Evolutionary conservation across 2,113 vertebrate species (phyloP).

Genomic region (Phylloscopus whistleri): DNA sequence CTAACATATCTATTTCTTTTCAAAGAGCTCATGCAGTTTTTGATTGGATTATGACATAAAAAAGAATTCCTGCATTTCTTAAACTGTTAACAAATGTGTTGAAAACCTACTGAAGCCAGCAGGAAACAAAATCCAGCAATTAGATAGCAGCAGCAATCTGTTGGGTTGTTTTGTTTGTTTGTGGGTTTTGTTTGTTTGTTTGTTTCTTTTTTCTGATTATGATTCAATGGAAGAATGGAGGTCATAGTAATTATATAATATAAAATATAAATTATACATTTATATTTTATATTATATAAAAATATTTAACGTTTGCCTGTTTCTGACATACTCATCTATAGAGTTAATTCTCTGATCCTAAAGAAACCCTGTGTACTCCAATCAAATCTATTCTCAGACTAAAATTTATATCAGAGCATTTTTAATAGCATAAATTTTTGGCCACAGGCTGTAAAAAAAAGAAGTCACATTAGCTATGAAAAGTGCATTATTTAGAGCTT

Average conservation of each 20-base stretch:
- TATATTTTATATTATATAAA: neutral
- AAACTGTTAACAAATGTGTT: neutral
- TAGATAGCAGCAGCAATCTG: neutral
- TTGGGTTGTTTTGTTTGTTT: neutral
- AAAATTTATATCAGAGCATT: neutral
- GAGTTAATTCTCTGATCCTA: neutral
- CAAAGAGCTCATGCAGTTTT: neutral
- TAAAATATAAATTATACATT: too few species aligned
- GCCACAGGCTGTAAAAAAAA: neutral
- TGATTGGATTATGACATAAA: neutral
- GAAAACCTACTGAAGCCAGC: neutral
- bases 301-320: neutral
- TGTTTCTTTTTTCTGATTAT: neutral
- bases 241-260: neutral
- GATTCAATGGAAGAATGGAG: neutral
- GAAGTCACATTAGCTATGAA: neutral
- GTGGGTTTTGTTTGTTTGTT: too few species aligned
- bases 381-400: neutral
- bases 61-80: neutral
- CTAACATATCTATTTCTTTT: neutral
- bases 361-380: fast-evolving
- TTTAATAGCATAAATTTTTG: neutral
- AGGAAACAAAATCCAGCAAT: neutral
- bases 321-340: neutral
- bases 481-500: neutral